phyloP scores from a whole-genome alignment of 2,113 vertebrate genomes.

The Zosterops borbonicus region DNA sequence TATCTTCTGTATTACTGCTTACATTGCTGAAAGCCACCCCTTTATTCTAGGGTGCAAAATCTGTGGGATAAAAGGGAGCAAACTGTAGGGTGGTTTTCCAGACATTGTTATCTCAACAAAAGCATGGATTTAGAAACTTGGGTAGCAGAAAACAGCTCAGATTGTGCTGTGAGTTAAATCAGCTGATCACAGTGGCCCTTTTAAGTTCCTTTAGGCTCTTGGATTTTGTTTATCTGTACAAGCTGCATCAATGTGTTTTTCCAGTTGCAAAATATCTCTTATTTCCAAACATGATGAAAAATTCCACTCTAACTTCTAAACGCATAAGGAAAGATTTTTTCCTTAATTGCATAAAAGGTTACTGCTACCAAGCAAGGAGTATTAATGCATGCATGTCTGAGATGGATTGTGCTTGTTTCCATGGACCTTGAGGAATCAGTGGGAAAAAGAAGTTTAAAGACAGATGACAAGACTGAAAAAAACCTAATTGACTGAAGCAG shows the following conservation, averaged over 20 bases:
- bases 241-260: not conserved
- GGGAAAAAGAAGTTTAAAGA: not conserved
- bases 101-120: not conserved
- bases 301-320: not conserved
- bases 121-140: not conserved
- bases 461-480: not conserved
- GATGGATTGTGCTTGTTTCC: not conserved
- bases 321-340: not conserved
- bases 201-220: not conserved
- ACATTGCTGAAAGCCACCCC: not conserved
- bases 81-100: rapidly evolving
- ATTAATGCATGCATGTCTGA: not conserved
- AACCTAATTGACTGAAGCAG: not conserved
- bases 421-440: not conserved
- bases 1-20: not conserved
- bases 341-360: not conserved
- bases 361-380: not conserved
- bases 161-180: not conserved
- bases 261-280: not conserved
- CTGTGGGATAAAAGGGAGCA: not conserved
- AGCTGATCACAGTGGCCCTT: not conserved
- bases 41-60: not conserved
- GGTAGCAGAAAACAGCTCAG: not conserved
- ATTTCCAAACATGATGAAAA: not conserved
- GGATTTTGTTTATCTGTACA: not conserved